phyloP scores from a whole-genome alignment of 2,797 vertebrate genomes.

The Xenops minutus region DNA sequence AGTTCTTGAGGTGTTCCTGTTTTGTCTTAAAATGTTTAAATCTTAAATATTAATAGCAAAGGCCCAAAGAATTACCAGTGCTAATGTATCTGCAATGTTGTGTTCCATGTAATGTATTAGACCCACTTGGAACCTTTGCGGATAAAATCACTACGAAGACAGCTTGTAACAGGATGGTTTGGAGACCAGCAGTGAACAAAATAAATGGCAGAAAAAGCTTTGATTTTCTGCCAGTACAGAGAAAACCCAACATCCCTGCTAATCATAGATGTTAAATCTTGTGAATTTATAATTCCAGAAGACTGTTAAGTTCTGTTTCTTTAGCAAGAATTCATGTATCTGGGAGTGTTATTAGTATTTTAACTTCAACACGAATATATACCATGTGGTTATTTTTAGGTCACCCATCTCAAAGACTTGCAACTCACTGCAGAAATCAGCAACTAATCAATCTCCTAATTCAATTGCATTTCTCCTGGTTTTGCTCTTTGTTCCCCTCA shows the following conservation, averaged over 20 bases:
- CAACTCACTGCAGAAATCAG: neutral
- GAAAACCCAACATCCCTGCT: neutral
- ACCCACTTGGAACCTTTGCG: neutral
- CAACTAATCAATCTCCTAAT: neutral
- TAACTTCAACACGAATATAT: neutral
- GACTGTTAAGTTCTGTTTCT: neutral
- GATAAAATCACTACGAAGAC: neutral
- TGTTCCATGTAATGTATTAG: neutral
- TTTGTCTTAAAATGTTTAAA: neutral
- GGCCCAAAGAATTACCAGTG: neutral
- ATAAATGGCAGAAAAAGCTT: neutral
- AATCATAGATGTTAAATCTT: neutral
- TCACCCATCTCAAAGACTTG: neutral
- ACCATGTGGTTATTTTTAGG: neutral
- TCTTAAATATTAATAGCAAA: neutral
- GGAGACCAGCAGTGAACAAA: neutral
- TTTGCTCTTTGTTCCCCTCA: neutral
- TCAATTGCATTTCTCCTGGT: neutral
- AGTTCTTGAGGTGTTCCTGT: accelerated
- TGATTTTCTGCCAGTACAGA: neutral
- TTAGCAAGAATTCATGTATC: neutral
- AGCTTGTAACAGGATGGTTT: neutral
- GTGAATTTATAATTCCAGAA: neutral
- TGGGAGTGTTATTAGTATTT: neutral
- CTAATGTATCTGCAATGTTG: neutral